Base-by-base conservation (phyloP, 2,113 vertebrate species). In the Morone saxatilis region DNA sequence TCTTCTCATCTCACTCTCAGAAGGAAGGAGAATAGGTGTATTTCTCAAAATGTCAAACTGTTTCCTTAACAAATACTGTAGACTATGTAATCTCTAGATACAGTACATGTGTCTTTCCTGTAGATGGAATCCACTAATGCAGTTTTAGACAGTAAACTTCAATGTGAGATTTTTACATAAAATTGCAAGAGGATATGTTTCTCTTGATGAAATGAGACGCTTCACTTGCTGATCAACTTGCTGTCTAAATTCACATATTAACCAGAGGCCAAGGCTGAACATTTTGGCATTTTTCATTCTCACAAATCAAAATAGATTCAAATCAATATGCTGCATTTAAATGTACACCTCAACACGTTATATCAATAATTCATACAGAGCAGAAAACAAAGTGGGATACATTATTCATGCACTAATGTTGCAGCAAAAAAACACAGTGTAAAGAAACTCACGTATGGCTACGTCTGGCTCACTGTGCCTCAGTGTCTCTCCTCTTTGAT, bases 321-420 rank as follows among this genome's bases (percentile, higher is more conserved):
- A 84, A 71, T 88, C 57, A 61, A 63, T 81, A 83, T 20, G 41
- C 25, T 56, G 25, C 48, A 76, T 89, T 92, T 85, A 70, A 84
- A 87, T 84, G 62, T 68, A 57, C 40, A 74, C 71, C 63, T 77
- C 50, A 45, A 66, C 45, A 77, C 51, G 62, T 87, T 76, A 73
- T 50, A 69, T 65, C 48, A 82, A 76, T 87, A 85, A 84, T 84
- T 89, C 87, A 90, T 80, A 80, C 76, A 61, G 20, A 71, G 69
- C 59, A 63, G 67, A 77, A 88, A 86, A 83, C 77, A 86, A 61
- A 81, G 84, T 31, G 38, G 48, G 7, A 41, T 85, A 54, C 62
- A 83, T 88, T 80, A 84, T 87, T 84, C 38, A 84, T 79, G 76
- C 14, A 25, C 25, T 71, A 61, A 78, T 81, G 79, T 31, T 31